Evolutionary conservation across 92 coral and sea anemone genomes (phyloP).

Genomic region (Virgularia gustaviana): DNA sequence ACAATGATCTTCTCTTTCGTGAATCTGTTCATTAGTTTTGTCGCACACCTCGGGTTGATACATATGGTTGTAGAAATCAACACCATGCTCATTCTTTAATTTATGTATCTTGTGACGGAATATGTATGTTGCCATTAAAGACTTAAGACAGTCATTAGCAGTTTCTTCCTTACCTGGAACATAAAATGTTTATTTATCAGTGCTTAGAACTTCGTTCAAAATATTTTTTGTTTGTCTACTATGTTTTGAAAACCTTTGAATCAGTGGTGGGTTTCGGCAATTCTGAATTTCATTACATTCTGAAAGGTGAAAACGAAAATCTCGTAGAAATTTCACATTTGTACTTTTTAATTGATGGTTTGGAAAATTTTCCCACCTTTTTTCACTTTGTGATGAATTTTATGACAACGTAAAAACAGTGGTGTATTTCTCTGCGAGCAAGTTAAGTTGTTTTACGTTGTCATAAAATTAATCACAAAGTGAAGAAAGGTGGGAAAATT

Average conservation of each 20-base stretch:
- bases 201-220: neutral
- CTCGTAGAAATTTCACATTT: no score
- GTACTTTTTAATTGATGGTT: no score
- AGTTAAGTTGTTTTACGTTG: no score
- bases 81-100: conserved; percentile 29
- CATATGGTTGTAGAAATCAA: conserved; percentile 46
- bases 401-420: no score
- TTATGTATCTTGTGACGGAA: conserved; percentile 25
- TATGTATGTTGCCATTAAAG: conserved; percentile 58
- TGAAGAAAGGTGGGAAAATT: no score
- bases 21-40: conserved; percentile 25
- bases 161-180: conserved; percentile 53
- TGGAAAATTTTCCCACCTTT: no score
- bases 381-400: no score
- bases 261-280: neutral
- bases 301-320: no score
- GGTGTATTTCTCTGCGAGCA: no score
- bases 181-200: neutral
- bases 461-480: no score
- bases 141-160: conserved; percentile 53
- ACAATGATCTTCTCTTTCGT: conserved; percentile 62
- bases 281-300: no score
- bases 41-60: conserved; percentile 47
- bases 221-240: neutral
- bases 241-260: neutral